phyloP scores from a whole-genome alignment of 1,140 invertebrate species.

The Aphidius ervi region DNA sequence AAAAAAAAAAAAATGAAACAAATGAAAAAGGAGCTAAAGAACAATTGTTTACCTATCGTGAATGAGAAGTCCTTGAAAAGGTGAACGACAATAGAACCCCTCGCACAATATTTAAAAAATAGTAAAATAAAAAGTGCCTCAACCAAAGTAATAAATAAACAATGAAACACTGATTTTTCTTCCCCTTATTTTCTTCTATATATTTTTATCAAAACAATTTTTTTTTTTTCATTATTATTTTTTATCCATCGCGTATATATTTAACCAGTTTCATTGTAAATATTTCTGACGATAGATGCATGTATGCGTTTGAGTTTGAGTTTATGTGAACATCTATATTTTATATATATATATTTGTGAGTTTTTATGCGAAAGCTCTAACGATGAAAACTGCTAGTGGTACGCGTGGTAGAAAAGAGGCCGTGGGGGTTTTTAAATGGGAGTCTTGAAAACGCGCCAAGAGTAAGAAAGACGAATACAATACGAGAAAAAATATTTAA shows the following conservation, averaged over 20 bases:
- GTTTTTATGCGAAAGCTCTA: neutral
- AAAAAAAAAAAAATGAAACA: too few species aligned
- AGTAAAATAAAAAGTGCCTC: neutral
- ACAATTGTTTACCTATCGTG: neutral
- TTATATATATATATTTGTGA: neutral
- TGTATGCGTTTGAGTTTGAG: too few species aligned
- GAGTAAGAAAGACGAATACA: conserved; percentile 3
- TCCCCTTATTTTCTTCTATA: neutral
- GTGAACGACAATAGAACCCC: neutral
- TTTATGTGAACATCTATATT: neutral
- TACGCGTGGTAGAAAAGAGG: neutral
- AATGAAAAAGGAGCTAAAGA: too few species aligned
- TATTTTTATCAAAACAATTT: neutral
- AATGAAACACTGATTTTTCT: conserved; percentile 4
- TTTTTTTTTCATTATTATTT: too few species aligned
- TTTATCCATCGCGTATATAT: too few species aligned
- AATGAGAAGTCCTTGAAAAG: neutral
- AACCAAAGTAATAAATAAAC: conserved; percentile 8
- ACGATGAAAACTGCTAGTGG: conserved; percentile 4
- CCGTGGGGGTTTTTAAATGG: neutral
- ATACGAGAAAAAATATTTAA: neutral
- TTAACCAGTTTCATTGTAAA: too few species aligned
- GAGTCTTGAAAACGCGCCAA: conserved; percentile 17
- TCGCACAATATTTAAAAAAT: neutral
- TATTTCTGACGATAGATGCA: too few species aligned